Percentiles rank a stretch among this genome's conserved stretches.
These are phyloP conservation scores for Zoanthus gigantus DNA, from an alignment of 92 coral and sea anemone species.

Conservation along the genomic window DNA sequence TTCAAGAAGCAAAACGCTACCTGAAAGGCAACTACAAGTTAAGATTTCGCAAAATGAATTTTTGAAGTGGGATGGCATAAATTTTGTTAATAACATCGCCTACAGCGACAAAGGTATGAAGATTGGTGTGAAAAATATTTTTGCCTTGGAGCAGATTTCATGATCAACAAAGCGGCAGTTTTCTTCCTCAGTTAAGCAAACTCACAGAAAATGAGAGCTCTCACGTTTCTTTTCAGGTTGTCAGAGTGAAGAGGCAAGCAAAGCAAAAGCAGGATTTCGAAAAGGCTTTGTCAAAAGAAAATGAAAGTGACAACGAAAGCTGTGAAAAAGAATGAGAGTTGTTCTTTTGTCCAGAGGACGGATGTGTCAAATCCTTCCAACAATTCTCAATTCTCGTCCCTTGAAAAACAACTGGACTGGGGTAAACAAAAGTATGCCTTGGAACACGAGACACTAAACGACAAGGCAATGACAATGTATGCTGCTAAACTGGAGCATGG, in stretches of 20 bases:
- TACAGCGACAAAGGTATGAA: slow-evolving; percentile 20
- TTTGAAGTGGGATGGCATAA: slow-evolving; percentile 33
- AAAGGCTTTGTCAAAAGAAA: slow-evolving; percentile 13
- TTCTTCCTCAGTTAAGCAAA: slow-evolving; percentile 28
- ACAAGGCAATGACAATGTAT: slow-evolving; percentile 66
- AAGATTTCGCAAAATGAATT: slow-evolving; percentile 11
- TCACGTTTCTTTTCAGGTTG: slow-evolving; percentile 14
- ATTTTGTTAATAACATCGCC: slow-evolving; percentile 11
- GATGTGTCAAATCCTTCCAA: slow-evolving; percentile 62
- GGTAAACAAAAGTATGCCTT: slow-evolving; percentile 60
- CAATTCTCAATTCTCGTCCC: slow-evolving; percentile 33
- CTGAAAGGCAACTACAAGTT: slow-evolving; percentile 72
- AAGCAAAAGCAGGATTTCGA: slow-evolving; percentile 28
- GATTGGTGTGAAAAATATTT: neutral
- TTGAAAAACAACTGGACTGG: slow-evolving; percentile 60
- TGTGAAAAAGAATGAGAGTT: slow-evolving; percentile 36
- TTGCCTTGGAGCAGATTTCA: neutral
- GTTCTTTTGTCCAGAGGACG: slow-evolving; percentile 67
- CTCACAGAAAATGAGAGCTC: slow-evolving; percentile 15
- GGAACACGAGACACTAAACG: slow-evolving; percentile 70
- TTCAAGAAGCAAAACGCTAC: slow-evolving; percentile 62
- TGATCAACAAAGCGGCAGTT: slow-evolving; percentile 19
- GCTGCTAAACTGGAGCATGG: slow-evolving; percentile 39
- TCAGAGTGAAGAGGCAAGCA: slow-evolving; percentile 18
- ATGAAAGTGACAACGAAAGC: slow-evolving; percentile 22